phyloP scores from a whole-genome alignment of 2,888 invertebrate species.

The Habroteleia sp. region DNA sequence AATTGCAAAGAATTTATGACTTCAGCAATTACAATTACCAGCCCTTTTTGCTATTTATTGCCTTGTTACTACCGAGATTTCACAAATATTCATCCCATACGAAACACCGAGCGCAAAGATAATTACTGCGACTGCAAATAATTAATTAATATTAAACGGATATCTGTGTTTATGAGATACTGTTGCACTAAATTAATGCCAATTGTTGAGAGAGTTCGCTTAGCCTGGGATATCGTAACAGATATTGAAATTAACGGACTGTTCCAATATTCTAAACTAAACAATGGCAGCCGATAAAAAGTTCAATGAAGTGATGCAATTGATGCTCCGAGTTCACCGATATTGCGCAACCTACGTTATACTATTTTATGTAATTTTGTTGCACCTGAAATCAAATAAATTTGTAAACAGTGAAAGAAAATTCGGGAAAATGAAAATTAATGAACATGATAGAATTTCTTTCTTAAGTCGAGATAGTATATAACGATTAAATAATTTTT shows the following conservation, averaged over 20 bases:
- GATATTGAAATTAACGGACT: slow-evolving; percentile 49
- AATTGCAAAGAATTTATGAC: slow-evolving; percentile 43
- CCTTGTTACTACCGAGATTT: slow-evolving; percentile 24
- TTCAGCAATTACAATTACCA: slow-evolving; percentile 42
- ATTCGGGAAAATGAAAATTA: too few species aligned
- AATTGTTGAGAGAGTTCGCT: slow-evolving; percentile 41
- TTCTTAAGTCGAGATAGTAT: too few species aligned
- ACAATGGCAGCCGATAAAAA: slow-evolving; percentile 41
- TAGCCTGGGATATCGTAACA: slow-evolving; percentile 34
- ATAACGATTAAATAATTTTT: too few species aligned
- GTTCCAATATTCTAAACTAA: slow-evolving; percentile 22
- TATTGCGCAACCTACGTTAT: neutral
- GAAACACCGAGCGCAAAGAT: slow-evolving; percentile 17
- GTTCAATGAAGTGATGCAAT: slow-evolving; percentile 29
- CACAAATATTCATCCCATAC: slow-evolving; percentile 42
- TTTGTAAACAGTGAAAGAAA: too few species aligned
- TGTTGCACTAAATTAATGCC: slow-evolving; percentile 54
- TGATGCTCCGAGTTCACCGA: slow-evolving; percentile 3
- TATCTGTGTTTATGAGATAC: slow-evolving; percentile 52
- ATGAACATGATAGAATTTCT: too few species aligned
- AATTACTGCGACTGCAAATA: slow-evolving; percentile 42
- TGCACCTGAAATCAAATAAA: neutral
- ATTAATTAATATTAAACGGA: slow-evolving; percentile 56
- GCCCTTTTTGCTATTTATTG: slow-evolving; percentile 37
- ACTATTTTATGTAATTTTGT: slow-evolving; percentile 38